Base-by-base conservation (phyloP, 1,140 invertebrate genomes). In the Philopotamus ludificatus region DNA sequence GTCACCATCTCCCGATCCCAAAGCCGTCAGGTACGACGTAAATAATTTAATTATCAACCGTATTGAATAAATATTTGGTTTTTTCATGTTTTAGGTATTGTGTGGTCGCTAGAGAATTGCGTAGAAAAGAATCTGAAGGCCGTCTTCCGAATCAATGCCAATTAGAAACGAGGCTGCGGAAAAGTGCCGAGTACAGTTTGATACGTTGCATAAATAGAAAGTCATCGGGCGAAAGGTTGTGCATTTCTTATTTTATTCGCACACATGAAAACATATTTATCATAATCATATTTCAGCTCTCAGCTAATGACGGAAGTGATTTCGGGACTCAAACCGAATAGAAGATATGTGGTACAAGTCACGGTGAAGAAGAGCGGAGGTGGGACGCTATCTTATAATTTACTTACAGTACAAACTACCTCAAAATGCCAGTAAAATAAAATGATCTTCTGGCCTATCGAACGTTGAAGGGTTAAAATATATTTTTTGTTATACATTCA, bases 381-480 rank as follows among this genome's bases (percentile, higher is more conserved):
- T 51, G 78, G 75, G 70, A 72, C 76, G 9, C 67, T 82, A 12
- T 79, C 79, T 4, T 82, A 82, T 65, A 74, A 81, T 71, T 62
- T 81, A 7, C 71, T 78, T 22, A 74, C 77, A 67, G 77, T 80
- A 0, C 59, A 74, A 51, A 82, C 81, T 1, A 75, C 76, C 66
- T 47, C 71, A 10, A 70, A 28, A 22, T 75, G 73, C 65, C 55
- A 41, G 12, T 67, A 50, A 58, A 51, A 16, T n/a, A n/a, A n/a
- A n/a, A n/a, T n/a, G n/a, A n/a, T n/a, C n/a, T n/a, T n/a, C n/a
- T n/a, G n/a, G n/a, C n/a, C n/a, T n/a, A n/a, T n/a, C n/a, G n/a
- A n/a, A n/a, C n/a, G n/a, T n/a, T n/a, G n/a, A n/a, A n/a, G n/a
- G n/a, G n/a, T n/a, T n/a, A n/a, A n/a, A n/a, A n/a, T n/a, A n/a